These are phyloP conservation scores for Malurus cyaneus DNA, from an alignment of 2,113 vertebrate species.

Conservation along the genomic window DNA sequence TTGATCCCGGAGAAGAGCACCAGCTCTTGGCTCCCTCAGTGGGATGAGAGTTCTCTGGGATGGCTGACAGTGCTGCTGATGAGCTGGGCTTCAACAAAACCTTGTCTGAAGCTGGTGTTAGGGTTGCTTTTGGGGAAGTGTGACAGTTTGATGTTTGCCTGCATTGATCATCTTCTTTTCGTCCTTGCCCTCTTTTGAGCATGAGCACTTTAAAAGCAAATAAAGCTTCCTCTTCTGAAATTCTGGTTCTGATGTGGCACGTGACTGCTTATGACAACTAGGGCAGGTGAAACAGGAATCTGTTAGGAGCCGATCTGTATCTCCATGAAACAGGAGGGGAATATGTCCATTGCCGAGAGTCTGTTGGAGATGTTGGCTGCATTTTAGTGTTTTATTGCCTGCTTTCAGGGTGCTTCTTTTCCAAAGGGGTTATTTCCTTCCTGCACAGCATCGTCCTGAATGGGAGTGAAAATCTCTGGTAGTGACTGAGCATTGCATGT, in stretches of 20 bases:
- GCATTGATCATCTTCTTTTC: rapidly evolving
- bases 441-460: not conserved
- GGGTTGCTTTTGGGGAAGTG: not conserved
- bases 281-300: not conserved
- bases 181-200: not conserved
- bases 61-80: not conserved
- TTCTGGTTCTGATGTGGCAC: not conserved
- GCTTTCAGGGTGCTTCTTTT: not conserved
- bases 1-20: not conserved
- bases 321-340: not conserved
- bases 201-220: not conserved
- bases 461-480: not conserved
- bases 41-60: not conserved
- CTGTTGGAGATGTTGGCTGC: not conserved
- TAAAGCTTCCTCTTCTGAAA: not conserved
- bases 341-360: not conserved
- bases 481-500: not conserved
- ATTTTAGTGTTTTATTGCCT: not conserved
- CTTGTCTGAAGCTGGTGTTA: not conserved
- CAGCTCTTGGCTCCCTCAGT: not conserved
- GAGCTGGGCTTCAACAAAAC: not conserved
- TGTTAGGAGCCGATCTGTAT: not conserved
- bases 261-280: not conserved
- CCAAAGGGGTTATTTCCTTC: conserved; percentile 1
- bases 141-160: not conserved